phyloP scores from a whole-genome alignment of 2,113 vertebrate genomes.

The Vireo altiloquus region DNA sequence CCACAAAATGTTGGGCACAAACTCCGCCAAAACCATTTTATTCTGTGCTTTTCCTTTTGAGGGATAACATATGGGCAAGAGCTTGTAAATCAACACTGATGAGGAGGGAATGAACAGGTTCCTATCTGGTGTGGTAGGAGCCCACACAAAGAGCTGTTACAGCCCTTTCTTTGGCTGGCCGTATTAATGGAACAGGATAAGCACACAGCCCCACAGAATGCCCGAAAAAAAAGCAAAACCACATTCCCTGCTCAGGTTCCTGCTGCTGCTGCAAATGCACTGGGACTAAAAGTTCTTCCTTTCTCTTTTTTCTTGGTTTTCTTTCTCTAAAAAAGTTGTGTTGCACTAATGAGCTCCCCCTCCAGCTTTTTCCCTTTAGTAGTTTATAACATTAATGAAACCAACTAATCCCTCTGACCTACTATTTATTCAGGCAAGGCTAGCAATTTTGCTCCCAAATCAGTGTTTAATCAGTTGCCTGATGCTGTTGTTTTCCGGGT shows the following conservation, averaged over 20 bases:
- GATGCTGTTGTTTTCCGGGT: neutral
- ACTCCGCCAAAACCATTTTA: neutral
- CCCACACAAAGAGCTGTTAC: fast-evolving
- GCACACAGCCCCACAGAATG: neutral
- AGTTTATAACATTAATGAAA: neutral
- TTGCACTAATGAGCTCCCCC: neutral
- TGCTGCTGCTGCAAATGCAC: neutral
- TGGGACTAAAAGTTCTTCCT: neutral
- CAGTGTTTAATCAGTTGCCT: neutral
- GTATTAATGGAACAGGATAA: neutral
- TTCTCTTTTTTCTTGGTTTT: neutral
- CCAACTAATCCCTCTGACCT: neutral
- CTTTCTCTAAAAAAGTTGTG: neutral
- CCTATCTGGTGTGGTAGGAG: neutral
- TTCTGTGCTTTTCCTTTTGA: constrained; percentile 20
- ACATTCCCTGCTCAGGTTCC: neutral
- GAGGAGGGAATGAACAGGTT: neutral
- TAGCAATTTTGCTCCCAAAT: neutral
- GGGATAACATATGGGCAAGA: neutral
- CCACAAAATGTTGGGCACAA: neutral
- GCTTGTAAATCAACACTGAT: constrained; percentile 29
- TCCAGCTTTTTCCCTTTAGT: neutral
- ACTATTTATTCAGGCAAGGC: neutral
- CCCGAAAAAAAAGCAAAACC: fast-evolving
- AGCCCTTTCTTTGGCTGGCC: neutral